Percentiles rank a stretch among this genome's conserved stretches.
These are phyloP conservation scores for Anodontia alba DNA, from an alignment of 2,888 invertebrate species.

Conservation along the genomic window DNA sequence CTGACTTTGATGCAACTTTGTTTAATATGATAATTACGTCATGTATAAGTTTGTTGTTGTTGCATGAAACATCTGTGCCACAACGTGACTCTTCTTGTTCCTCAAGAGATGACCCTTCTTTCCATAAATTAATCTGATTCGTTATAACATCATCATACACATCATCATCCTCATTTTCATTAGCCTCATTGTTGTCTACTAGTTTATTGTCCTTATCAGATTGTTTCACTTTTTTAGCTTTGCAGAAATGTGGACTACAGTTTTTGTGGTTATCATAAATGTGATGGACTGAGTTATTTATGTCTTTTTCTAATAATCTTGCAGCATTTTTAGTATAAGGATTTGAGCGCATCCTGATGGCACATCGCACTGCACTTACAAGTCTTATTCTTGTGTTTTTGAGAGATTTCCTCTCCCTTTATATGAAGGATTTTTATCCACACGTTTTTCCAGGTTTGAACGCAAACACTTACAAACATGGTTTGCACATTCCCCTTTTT, in stretches of 20 bases:
- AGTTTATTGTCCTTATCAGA: background rate
- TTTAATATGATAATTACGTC: constrained; percentile 39
- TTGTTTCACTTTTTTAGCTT: constrained; percentile 21
- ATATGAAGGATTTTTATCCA: constrained; percentile 27
- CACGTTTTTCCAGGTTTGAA: constrained; percentile 36
- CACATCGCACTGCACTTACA: constrained; percentile 43
- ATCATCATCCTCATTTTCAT: background rate
- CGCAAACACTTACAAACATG: constrained; percentile 41
- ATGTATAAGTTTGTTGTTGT: constrained; percentile 11
- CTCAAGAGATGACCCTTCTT: constrained; percentile 29
- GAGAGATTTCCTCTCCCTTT: constrained; percentile 38
- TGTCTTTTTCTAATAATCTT: constrained; percentile 23
- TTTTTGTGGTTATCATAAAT: constrained; percentile 41
- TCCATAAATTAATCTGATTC: constrained; percentile 25
- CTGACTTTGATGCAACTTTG: constrained; percentile 17
- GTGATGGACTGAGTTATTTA: constrained; percentile 35
- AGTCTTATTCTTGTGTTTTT: constrained; percentile 37
- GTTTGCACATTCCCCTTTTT: constrained; percentile 46
- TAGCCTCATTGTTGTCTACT: background rate
- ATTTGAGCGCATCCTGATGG: constrained; percentile 41
- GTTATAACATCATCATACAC: background rate
- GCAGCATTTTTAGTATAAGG: constrained; percentile 10
- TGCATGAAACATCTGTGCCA: background rate
- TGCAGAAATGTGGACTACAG: constrained; percentile 42
- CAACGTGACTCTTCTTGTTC: constrained; percentile 33